Percentiles rank a stretch among this genome's conserved stretches.
Conservation (phyloP, 2,113 vertebrate species). For the Sciurus niger region DNA sequence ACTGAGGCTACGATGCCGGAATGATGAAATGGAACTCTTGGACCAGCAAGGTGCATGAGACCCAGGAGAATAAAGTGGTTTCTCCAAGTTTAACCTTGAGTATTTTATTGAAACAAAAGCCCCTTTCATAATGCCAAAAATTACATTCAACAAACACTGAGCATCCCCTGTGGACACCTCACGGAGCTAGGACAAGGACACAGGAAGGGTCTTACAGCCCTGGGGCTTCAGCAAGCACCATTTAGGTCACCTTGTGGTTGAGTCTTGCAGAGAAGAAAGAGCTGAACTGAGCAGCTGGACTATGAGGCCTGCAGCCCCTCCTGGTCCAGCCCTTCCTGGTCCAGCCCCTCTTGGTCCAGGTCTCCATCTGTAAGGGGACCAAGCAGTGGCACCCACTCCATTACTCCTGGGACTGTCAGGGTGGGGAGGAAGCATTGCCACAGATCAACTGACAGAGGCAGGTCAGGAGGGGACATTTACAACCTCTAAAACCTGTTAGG, state of each 20-base stretch:
- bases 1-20: rapidly evolving
- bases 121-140: background rate
- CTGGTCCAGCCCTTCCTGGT: no score
- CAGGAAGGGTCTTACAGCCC: background rate
- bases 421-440: background rate
- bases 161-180: rapidly evolving
- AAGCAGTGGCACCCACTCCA: rapidly evolving
- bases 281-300: background rate
- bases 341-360: no score
- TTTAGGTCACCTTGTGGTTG: rapidly evolving
- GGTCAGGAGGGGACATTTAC: rapidly evolving
- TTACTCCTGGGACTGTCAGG: background rate
- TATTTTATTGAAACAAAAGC: background rate
- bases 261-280: background rate
- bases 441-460: background rate
- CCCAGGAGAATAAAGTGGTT: background rate
- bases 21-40: background rate
- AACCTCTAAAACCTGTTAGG: background rate
- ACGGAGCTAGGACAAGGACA: background rate
- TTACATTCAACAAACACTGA: background rate
- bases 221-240: rapidly evolving
- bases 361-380: background rate
- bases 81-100: background rate
- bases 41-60: background rate
- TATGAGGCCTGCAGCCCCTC: no score